Conservation (phyloP, 2,888 invertebrate species). For the Apotomis turbidana region DNA sequence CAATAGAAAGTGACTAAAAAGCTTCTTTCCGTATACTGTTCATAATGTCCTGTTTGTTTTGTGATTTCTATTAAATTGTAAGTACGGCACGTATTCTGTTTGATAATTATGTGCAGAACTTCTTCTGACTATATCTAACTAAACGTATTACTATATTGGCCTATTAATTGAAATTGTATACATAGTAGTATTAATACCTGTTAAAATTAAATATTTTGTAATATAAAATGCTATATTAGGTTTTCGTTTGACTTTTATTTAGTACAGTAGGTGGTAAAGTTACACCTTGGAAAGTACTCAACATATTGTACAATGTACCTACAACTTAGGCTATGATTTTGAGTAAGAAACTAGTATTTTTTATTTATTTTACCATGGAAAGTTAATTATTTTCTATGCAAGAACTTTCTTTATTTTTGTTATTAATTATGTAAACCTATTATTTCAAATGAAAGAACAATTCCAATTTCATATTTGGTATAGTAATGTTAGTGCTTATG, state of each 20-base stretch:
- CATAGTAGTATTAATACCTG: background rate
- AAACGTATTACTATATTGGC: too few relatives aligned
- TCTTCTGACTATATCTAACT: too few relatives aligned
- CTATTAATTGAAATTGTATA: background rate
- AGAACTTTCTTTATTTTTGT: constrained; percentile 6
- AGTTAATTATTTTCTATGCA: constrained; percentile 1
- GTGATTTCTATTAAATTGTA: too few relatives aligned
- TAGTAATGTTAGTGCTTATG: constrained; percentile 55
- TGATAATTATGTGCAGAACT: too few relatives aligned
- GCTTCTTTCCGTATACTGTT: too few relatives aligned
- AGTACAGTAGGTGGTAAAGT: background rate
- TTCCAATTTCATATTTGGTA: constrained; percentile 1
- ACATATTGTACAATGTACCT: constrained; percentile 6
- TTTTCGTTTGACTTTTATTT: background rate
- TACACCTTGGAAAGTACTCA: constrained; percentile 10
- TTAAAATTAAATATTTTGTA: constrained; percentile 7
- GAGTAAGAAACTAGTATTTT: constrained; percentile 71
- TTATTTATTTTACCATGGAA: constrained; percentile 44
- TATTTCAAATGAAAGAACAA: constrained; percentile 22
- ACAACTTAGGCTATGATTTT: constrained; percentile 55
- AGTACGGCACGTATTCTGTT: too few relatives aligned
- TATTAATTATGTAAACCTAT: background rate
- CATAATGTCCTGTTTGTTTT: too few relatives aligned
- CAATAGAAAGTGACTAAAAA: too few relatives aligned
- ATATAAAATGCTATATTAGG: background rate